Base-by-base conservation (phyloP, 2,797 vertebrate genomes). In the Labroides dimidiatus region DNA sequence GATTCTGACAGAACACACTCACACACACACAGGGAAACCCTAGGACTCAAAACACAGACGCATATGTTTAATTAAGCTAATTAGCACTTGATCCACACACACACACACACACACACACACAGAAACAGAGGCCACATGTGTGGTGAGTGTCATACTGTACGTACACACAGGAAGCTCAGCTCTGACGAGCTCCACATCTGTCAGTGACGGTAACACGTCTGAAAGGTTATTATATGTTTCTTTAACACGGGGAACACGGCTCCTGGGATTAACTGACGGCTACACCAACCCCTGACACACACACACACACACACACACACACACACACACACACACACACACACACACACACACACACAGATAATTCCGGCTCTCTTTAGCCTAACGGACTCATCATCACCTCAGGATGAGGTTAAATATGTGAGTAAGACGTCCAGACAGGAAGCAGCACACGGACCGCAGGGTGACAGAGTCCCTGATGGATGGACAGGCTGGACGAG, bases 171-270 rank as follows among this genome's bases (percentile, higher is more conserved):
- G 15, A 42, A 43, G 24, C 24, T 27, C 24, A 27, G 24, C 89
- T 84, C 78, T 77, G 81, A 86, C 75, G 78, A 86, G 70, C 75
- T 82, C 67, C 80, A 82, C 77, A 84, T 83, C 69, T 87, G 87
- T 82, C 89, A 85, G n/a, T n/a, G n/a, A n/a, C n/a, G n/a, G n/a
- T 82, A 82, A 63, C 75, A 68, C 85, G 74, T 90, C 84, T 82
- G 72, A 88, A 71, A 81, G 77, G 78, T 86, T 90, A 85, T 85
- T 84, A 83, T 86, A 78, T 69, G 66, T 89, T 82, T 85, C 72
- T 59, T 45, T 67, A 67, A 85, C 72, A 86, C 41, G 57, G 64
- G 78, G 66, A n/a, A 79, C 79, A 67, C 2, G 49, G 52, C 77
- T 72, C 82, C 60, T 13, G 54, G 23, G 76, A 76, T 77, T 82